Conservation (phyloP, 1,140 invertebrate species). For the Anastrepha ludens region DNA sequence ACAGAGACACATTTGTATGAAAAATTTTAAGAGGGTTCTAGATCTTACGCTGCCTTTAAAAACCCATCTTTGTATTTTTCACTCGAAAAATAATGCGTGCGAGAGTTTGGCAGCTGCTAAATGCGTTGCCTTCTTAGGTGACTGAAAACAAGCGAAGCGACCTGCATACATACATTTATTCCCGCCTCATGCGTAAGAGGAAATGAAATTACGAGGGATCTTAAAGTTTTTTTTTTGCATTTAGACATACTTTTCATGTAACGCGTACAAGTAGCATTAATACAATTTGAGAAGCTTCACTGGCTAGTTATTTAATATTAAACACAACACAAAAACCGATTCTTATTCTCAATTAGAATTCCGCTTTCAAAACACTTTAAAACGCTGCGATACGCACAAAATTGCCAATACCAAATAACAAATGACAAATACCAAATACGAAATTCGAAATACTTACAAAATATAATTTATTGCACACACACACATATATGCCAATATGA, state of each 20-base stretch:
- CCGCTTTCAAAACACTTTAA: neutral
- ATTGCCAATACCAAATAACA: neutral
- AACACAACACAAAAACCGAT: too few species aligned
- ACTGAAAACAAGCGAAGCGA: neutral
- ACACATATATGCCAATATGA: slow-evolving; percentile 6
- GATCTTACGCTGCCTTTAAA: slow-evolving; percentile 40
- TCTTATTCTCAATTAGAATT: too few species aligned
- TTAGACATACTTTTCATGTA: neutral
- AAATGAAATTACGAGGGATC: neutral
- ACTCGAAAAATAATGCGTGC: neutral
- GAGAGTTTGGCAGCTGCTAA: slow-evolving; percentile 49
- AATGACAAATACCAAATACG: neutral
- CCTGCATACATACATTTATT: neutral
- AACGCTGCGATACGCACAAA: neutral
- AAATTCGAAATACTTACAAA: too few species aligned
- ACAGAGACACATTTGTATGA: neutral
- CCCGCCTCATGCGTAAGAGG: neutral
- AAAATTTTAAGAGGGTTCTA: slow-evolving; percentile 57
- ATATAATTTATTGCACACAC: neutral
- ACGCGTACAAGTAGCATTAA: neutral
- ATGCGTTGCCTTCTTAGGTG: neutral
- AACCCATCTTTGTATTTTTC: slow-evolving; percentile 53
- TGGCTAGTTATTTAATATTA: too few species aligned
- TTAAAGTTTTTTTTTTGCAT: neutral
- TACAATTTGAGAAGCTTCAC: neutral